Percentiles rank a stretch among this genome's conserved stretches.
These are phyloP conservation scores for Argyrosomus regius DNA, from an alignment of 2,797 vertebrate species.

Conservation along the genomic window DNA sequence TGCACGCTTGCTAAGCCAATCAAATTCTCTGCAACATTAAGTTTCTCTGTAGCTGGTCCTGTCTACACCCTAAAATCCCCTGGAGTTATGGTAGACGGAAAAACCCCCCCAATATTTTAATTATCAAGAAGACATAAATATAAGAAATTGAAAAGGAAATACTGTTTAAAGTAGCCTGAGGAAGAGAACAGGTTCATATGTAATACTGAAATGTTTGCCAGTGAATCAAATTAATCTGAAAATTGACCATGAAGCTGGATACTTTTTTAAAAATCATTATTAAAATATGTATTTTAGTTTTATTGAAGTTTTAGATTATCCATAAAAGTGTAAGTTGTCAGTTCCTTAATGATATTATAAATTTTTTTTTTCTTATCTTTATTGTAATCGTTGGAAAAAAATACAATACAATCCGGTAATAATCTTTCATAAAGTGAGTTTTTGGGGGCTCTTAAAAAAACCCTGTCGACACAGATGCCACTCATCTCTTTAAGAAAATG, in stretches of 20 bases:
- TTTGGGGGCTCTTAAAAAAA: too few species aligned
- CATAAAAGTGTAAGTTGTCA: neutral
- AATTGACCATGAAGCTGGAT: slow-evolving; percentile 21
- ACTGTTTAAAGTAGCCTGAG: slow-evolving; percentile 17
- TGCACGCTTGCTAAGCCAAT: slow-evolving; percentile 48
- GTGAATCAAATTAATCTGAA: slow-evolving; percentile 27
- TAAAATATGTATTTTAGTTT: slow-evolving; percentile 10
- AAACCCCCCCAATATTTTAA: neutral
- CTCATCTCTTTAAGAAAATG: too few species aligned
- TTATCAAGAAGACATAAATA: neutral
- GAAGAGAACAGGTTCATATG: slow-evolving; percentile 12
- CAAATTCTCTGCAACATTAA: slow-evolving; percentile 35
- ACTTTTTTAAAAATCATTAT: neutral
- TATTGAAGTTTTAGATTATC: neutral
- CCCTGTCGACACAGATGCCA: too few species aligned
- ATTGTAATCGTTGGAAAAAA: neutral
- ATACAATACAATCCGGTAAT: neutral
- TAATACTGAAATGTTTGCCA: slow-evolving; percentile 24
- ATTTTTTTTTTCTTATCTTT: too few species aligned
- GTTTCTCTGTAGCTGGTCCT: slow-evolving; percentile 24
- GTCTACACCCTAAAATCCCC: slow-evolving; percentile 19
- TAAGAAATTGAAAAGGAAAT: neutral
- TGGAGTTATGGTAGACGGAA: slow-evolving; percentile 1
- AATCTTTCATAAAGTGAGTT: neutral
- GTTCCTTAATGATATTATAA: too few species aligned